phyloP scores from a whole-genome alignment of 2,797 vertebrate genomes.

The Cyclura pinguis region DNA sequence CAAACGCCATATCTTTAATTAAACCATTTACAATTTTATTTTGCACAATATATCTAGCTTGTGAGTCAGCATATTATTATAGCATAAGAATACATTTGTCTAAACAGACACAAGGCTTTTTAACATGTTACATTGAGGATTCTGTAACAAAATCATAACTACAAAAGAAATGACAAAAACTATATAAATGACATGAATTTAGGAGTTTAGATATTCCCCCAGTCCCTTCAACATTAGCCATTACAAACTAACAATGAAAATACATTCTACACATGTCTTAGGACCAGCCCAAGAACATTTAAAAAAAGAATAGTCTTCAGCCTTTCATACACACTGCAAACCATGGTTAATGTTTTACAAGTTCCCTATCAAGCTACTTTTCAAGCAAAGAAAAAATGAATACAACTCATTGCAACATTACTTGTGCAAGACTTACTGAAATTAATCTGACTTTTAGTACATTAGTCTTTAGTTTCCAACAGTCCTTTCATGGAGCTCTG shows the following conservation, averaged over 20 bases:
- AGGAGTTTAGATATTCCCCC: constrained; percentile 70
- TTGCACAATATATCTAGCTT: constrained; percentile 73
- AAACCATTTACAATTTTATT: constrained; percentile 80
- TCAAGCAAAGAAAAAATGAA: constrained; percentile 69
- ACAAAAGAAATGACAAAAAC: constrained; percentile 2
- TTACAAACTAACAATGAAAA: constrained; percentile 82
- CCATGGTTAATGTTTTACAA: constrained; percentile 65
- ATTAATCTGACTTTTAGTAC: neutral
- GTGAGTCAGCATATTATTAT: constrained; percentile 74
- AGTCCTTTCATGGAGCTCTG: neutral
- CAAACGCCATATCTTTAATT: constrained; percentile 81
- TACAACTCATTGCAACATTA: constrained; percentile 5
- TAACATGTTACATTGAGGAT: constrained; percentile 19
- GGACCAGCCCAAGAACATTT: constrained; percentile 92
- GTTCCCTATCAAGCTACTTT: constrained; percentile 63
- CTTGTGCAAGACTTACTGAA: neutral
- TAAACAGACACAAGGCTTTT: constrained; percentile 23
- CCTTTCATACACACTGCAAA: constrained; percentile 77
- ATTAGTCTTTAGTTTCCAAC: neutral
- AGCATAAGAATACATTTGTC: constrained; percentile 67
- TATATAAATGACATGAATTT: constrained; percentile 49
- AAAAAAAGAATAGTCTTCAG: constrained; percentile 71
- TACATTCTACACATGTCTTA: constrained; percentile 81
- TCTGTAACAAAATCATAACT: constrained; percentile 43
- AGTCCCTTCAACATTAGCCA: constrained; percentile 59